Evolutionary conservation across 2,113 vertebrate genomes (phyloP).

Genomic region (Barnardius zonarius): DNA sequence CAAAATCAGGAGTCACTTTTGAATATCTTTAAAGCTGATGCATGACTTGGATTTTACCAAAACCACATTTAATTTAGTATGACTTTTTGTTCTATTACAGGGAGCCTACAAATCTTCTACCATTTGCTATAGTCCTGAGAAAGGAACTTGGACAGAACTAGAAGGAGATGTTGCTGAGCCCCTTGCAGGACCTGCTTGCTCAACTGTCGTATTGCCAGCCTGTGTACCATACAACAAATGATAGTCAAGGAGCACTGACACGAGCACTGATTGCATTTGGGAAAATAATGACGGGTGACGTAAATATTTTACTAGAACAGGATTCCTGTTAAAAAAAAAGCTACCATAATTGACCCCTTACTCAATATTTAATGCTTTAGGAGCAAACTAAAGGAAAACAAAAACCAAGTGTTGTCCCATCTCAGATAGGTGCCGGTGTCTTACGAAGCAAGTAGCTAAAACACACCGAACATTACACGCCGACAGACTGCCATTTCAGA

Average conservation of each 20-base stretch:
- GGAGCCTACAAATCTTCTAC: constrained; percentile 99
- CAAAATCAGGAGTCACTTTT: neutral
- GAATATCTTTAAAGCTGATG: neutral
- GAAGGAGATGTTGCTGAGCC: constrained; percentile 98
- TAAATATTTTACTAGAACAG: constrained; percentile 43
- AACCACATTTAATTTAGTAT: neutral
- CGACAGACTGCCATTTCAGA: constrained; percentile 72
- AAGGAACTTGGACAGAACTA: constrained; percentile 95
- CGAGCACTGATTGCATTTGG: constrained; percentile 41
- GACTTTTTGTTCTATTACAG: constrained; percentile 72
- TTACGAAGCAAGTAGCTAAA: constrained; percentile 54
- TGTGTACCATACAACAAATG: constrained; percentile 98
- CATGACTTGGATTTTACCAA: neutral
- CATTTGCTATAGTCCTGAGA: constrained; percentile 98
- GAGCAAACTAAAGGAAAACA: constrained; percentile 49
- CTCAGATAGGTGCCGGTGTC: constrained; percentile 61
- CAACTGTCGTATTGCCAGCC: constrained; percentile 91
- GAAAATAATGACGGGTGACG: constrained; percentile 66
- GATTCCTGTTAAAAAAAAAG: constrained; percentile 50
- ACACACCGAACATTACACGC: constrained; percentile 47
- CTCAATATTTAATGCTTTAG: constrained; percentile 68
- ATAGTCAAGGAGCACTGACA: constrained; percentile 15
- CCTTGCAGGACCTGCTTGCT: constrained; percentile 92
- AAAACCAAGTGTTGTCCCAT: constrained; percentile 38
- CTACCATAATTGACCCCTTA: constrained; percentile 52